Percentiles rank a stretch among this genome's conserved stretches.
Conservation (phyloP, 2,797 vertebrate species). For the Gymnoscopelus microlampas region DNA sequence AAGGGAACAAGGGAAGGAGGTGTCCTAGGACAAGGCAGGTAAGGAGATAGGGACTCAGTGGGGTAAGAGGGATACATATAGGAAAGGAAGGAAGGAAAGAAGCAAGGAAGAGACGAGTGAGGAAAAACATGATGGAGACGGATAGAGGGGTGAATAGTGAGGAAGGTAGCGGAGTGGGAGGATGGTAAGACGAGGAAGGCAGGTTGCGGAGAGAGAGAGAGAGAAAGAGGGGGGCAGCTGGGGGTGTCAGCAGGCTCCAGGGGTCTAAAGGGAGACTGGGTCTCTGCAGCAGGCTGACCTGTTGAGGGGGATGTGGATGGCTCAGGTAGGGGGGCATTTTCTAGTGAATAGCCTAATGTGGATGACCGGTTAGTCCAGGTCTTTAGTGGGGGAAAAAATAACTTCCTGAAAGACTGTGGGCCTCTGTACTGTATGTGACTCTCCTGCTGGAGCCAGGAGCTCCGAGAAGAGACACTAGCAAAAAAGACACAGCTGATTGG, state of each 20-base stretch:
- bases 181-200: not conserved
- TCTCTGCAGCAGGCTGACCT: slow-evolving; percentile 37
- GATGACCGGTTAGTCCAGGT: not conserved
- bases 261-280: slow-evolving; percentile 68
- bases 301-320: slow-evolving; percentile 26
- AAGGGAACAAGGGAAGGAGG: too few species aligned
- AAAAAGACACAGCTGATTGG: not conserved
- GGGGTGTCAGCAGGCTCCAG: slow-evolving; percentile 72
- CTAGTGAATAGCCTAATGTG: not conserved
- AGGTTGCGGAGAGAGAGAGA: not conserved
- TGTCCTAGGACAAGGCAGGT: too few species aligned
- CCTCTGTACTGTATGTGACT: not conserved
- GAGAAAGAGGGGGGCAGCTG: not conserved
- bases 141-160: not conserved
- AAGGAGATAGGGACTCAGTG: not conserved
- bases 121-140: not conserved
- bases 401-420: not conserved
- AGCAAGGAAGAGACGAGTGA: not conserved
- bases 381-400: slow-evolving; percentile 8
- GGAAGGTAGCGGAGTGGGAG: not conserved
- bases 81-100: slow-evolving; percentile 10
- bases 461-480: not conserved
- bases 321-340: slow-evolving; percentile 8
- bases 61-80: not conserved
- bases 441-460: not conserved